A percentile compares a stretch with the other conserved stretches of the same genome.
These are phyloP conservation scores for Virgularia gustaviana DNA, from an alignment of 92 coral and sea anemone species.

Conservation along the genomic window DNA sequence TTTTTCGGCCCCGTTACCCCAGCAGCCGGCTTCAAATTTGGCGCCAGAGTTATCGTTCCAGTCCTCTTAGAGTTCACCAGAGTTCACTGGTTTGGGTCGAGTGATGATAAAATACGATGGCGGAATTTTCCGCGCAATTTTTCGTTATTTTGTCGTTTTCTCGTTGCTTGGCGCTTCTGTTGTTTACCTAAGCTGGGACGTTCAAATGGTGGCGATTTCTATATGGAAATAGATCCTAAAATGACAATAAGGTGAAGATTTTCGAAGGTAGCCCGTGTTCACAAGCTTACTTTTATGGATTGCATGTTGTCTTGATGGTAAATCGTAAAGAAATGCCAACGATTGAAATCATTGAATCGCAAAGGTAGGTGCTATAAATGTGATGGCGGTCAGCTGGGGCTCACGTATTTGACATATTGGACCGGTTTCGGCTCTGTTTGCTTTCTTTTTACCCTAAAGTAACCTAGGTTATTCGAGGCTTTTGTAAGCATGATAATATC, in stretches of 20 bases:
- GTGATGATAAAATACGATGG: background rate
- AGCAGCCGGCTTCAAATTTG: no score
- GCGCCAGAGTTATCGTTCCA: no score
- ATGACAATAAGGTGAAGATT: background rate
- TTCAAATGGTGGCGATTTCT: background rate
- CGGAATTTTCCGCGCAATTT: conserved; percentile 3
- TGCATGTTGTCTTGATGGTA: background rate
- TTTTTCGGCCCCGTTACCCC: no score
- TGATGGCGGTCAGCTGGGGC: conserved; percentile 4
- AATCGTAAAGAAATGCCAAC: background rate
- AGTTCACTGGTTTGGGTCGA: background rate
- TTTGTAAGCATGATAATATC: no score
- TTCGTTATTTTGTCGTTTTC: conserved; percentile 13
- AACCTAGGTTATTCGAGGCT: no score
- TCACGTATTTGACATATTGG: background rate
- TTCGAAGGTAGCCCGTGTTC: background rate
- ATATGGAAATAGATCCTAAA: background rate
- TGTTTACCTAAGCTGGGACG: background rate
- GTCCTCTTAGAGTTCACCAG: no score
- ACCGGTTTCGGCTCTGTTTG: no score
- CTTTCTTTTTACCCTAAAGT: no score
- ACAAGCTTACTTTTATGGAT: background rate
- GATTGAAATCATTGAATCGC: conserved; percentile 3
- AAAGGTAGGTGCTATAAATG: conserved; percentile 13
- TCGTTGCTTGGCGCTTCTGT: conserved; percentile 37